Conservation (phyloP, 2,113 vertebrate genomes). For the Gasterosteus nipponicus region DNA sequence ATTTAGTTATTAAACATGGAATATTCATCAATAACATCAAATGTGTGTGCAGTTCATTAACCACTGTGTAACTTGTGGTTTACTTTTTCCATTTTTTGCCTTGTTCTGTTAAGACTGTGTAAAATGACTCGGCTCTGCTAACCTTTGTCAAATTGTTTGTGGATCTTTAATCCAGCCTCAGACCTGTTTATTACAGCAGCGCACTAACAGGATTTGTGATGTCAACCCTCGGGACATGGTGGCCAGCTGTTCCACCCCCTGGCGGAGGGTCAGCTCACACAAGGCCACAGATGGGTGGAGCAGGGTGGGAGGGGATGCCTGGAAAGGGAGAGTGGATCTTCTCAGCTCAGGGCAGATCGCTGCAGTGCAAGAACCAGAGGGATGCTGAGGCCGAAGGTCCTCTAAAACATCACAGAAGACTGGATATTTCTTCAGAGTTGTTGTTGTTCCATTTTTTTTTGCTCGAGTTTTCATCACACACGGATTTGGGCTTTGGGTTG, state of each 20-base stretch:
- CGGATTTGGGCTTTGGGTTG: constrained; percentile 37
- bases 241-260: constrained; percentile 82
- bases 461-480: constrained; percentile 4
- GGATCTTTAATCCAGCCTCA: constrained; percentile 86
- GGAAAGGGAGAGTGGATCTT: constrained; percentile 80
- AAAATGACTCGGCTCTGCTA: constrained; percentile 9
- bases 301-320: constrained; percentile 52
- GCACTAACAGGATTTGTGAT: constrained; percentile 90
- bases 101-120: background rate
- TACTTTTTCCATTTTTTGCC: too few relatives aligned
- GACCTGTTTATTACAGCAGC: constrained; percentile 86
- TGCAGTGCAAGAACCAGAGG: constrained; percentile 34
- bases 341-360: constrained; percentile 75
- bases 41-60: background rate
- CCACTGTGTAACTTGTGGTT: background rate
- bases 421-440: constrained; percentile 44
- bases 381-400: constrained; percentile 47
- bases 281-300: constrained; percentile 71
- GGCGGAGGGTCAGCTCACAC: constrained; percentile 78
- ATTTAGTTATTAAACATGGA: background rate
- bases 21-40: background rate
- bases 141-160: constrained; percentile 83
- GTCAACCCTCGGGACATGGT: constrained; percentile 82
- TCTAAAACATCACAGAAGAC: constrained; percentile 34
- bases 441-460: background rate